phyloP scores from a whole-genome alignment of 2,888 invertebrate species.

The Hydraecia micacea region DNA sequence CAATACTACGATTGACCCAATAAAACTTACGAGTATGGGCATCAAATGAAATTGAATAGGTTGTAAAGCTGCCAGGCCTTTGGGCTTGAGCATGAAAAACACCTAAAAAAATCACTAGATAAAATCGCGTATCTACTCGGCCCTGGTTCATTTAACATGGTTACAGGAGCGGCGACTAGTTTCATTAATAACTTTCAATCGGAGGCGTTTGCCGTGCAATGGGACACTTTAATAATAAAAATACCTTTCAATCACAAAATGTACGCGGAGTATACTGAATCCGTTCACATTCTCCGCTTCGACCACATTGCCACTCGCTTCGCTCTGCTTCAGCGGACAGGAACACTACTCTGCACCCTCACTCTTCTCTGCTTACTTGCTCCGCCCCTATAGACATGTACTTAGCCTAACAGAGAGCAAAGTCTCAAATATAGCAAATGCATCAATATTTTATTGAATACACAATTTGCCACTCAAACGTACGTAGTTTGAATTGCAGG shows the following conservation, averaged over 20 bases:
- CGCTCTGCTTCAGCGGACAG: background rate
- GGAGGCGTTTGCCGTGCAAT: background rate
- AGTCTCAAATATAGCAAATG: background rate
- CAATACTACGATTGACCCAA: constrained; percentile 3
- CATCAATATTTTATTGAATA: constrained; percentile 28
- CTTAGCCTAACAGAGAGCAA: background rate
- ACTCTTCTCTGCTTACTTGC: background rate
- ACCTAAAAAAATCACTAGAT: background rate
- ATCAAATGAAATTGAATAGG: background rate
- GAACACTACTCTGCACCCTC: background rate
- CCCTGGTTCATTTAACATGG: background rate
- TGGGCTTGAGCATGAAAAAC: background rate
- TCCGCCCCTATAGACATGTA: rapidly evolving
- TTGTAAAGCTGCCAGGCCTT: background rate
- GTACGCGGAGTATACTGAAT: background rate
- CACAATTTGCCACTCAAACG: constrained; percentile 21
- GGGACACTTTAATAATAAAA: background rate
- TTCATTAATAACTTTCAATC: background rate
- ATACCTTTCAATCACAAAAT: background rate
- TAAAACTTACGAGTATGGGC: constrained; percentile 4
- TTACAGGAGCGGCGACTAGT: background rate
- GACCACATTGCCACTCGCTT: background rate
- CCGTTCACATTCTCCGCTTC: background rate
- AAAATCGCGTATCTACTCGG: too few species aligned
- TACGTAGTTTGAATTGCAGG: constrained; percentile 3